Evolutionary conservation across 1,140 invertebrate genomes (phyloP).

Genomic region (Drosophila prosaltans): DNA sequence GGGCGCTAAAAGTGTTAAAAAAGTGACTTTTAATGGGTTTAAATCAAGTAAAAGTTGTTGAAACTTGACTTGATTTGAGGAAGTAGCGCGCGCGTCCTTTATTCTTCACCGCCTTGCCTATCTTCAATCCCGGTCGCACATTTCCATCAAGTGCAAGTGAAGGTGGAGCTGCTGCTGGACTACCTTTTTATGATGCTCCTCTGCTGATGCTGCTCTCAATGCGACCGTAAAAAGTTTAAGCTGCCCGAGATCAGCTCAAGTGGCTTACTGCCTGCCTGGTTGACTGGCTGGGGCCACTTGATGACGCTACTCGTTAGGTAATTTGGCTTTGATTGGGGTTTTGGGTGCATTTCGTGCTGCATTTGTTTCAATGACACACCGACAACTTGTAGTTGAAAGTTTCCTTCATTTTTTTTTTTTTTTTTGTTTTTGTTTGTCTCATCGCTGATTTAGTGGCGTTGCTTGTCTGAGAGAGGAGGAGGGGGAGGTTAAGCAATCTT

Average conservation of each 20-base stretch:
- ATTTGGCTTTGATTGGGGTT: slow-evolving; percentile 79
- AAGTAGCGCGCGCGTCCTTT: slow-evolving; percentile 25
- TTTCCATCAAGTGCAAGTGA: slow-evolving; percentile 6
- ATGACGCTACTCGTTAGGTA: slow-evolving; percentile 76
- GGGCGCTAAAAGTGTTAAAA: slow-evolving; percentile 73
- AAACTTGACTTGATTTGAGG: slow-evolving; percentile 79
- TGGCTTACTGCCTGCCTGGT: slow-evolving; percentile 41
- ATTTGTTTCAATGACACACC: slow-evolving; percentile 78
- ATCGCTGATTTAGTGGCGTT: slow-evolving; percentile 28
- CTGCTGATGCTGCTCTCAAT: slow-evolving; percentile 37
- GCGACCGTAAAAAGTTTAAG: slow-evolving; percentile 77
- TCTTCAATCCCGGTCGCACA: too few relatives aligned
- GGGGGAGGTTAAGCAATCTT: neutral
- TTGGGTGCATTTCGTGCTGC: slow-evolving; percentile 71
- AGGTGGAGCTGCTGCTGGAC: slow-evolving; percentile 43
- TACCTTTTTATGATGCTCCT: slow-evolving; percentile 68
- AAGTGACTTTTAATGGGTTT: slow-evolving; percentile 82
- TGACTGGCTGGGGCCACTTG: slow-evolving; percentile 52
- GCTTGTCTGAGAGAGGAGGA: neutral
- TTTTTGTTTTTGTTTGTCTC: neutral
- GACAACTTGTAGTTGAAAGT: slow-evolving; percentile 53
- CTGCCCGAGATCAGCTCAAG: slow-evolving; percentile 72
- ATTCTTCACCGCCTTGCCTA: neutral
- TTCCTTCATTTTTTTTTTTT: neutral
- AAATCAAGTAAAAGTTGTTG: slow-evolving; percentile 81